Conservation (phyloP, 2,113 vertebrate species). For the Trochalopteron elliotii region DNA sequence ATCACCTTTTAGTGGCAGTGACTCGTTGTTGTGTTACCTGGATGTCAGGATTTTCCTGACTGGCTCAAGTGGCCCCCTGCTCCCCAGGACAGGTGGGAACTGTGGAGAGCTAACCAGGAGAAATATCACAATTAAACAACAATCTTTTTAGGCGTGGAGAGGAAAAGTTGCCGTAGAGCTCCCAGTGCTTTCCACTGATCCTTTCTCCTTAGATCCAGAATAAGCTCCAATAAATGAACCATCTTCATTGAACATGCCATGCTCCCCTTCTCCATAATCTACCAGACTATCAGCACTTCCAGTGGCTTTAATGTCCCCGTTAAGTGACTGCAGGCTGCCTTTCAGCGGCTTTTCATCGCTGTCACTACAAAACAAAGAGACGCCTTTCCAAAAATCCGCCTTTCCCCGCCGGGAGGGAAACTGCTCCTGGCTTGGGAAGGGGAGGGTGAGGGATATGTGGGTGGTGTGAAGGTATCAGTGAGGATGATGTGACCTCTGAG, state of each 20-base stretch:
- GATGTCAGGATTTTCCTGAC: neutral
- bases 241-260: slow-evolving; percentile 93
- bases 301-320: slow-evolving; percentile 83
- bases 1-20: slow-evolving; percentile 59
- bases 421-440: neutral
- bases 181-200: slow-evolving; percentile 86
- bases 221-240: slow-evolving; percentile 98
- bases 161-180: slow-evolving; percentile 77
- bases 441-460: accelerated
- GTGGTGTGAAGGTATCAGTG: accelerated
- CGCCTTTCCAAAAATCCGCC: slow-evolving; percentile 14
- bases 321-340: slow-evolving; percentile 87
- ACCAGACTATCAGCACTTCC: slow-evolving; percentile 95
- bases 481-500: neutral
- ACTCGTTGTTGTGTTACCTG: slow-evolving; percentile 24
- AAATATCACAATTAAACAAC: slow-evolving; percentile 21
- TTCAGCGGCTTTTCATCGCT: slow-evolving; percentile 97
- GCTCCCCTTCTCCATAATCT: slow-evolving; percentile 91
- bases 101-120: slow-evolving; percentile 23
- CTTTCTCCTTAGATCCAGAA: slow-evolving; percentile 86
- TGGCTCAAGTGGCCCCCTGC: neutral
- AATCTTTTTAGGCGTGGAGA: slow-evolving; percentile 64
- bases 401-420: neutral
- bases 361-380: slow-evolving; percentile 79
- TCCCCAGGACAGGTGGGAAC: neutral